Conservation (phyloP, 2,888 invertebrate species). For the Drepana falcataria region DNA sequence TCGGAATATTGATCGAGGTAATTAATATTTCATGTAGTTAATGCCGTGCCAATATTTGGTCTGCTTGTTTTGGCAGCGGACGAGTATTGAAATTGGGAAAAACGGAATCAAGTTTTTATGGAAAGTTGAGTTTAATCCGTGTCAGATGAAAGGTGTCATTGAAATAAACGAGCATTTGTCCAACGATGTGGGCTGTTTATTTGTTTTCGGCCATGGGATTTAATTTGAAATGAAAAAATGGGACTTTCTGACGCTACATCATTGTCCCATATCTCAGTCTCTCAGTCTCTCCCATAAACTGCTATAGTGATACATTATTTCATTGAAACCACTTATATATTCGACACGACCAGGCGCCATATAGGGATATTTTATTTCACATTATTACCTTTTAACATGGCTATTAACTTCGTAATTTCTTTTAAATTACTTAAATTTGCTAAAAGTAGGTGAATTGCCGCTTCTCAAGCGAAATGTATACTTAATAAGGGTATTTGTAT, state of each 20-base stretch:
- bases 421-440: constrained; percentile 3
- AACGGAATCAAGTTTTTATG: neutral
- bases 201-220: too few species aligned
- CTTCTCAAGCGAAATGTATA: neutral
- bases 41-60: neutral
- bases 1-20: constrained; percentile 10
- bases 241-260: neutral
- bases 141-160: neutral
- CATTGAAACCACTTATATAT: constrained; percentile 14
- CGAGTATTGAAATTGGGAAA: neutral
- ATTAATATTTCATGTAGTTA: neutral
- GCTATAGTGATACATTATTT: constrained; percentile 18
- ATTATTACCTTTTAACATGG: neutral
- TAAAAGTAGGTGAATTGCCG: neutral
- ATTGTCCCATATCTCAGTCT: neutral
- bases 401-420: constrained; percentile 1
- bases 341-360: neutral
- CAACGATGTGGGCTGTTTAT: too few species aligned
- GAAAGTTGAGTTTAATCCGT: neutral
- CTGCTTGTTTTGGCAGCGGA: neutral
- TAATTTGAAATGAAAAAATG: too few species aligned
- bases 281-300: constrained; percentile 9
- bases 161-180: too few species aligned
- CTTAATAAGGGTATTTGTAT: neutral
- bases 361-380: neutral